Base-by-base conservation (phyloP, 2,888 invertebrate species). In the Pogonocherus hispidulus region DNA sequence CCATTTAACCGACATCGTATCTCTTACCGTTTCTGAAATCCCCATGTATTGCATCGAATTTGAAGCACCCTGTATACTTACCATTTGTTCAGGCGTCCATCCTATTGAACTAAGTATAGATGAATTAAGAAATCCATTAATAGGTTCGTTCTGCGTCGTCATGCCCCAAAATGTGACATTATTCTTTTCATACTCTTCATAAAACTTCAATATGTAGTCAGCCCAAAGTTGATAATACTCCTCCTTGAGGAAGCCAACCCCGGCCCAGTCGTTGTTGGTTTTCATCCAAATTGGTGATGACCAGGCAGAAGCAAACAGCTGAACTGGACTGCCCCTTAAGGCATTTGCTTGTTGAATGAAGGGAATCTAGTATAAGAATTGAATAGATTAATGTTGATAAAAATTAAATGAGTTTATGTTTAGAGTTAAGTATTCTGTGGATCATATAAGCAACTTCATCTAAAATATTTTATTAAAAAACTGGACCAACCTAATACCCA, bases 131-230 rank as follows among this genome's bases (percentile, higher is more conserved):
- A 67, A 54, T 14, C 70, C 74, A 79, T 92, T 91, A 3, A 89
- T 80, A 0, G 97, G 97, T 81, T 97, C 97, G 82, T 97, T 97
- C 20, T 95, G 94, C 0, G 94, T 92, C 0, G 96, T 93, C 27
- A 96, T 86, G 0, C 91, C 94, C 97, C 97, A 97, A 72, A 93
- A 90, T 1, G 88, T 84, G 44, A 90, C 84, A 14, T 90, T 90
- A n/a, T 90, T 84, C 32, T 89, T 87, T 66, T 88, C 86, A 85
- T 97, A 97, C 63, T 89, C 90, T 71, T 94, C 90, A 44, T 97
- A 83, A 86, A 95, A 96, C 82, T 90, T 93, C 2, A 94, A 79
- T 81, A 93, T 91, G 81, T 97, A 97, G 74, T 94, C 87, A 0
- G 95, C 95, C 87, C 92, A 97, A 0, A 91, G 83, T 82, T 94